These are phyloP conservation scores for Boulengeromyrus knoepffleri DNA, from an alignment of 2,113 vertebrate species.

Conservation along the genomic window DNA sequence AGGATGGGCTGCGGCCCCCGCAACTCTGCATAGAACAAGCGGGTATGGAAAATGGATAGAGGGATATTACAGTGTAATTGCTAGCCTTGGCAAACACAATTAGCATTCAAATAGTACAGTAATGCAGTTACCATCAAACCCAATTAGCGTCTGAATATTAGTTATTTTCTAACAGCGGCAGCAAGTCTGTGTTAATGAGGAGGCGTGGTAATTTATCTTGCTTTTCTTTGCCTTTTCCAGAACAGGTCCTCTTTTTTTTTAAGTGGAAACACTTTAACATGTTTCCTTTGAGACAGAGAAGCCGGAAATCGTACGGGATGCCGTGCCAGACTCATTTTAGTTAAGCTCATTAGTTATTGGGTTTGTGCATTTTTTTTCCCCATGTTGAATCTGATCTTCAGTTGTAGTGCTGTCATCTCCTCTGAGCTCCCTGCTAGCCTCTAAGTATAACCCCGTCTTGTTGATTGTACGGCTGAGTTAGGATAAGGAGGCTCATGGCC, in stretches of 20 bases:
- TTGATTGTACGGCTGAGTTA: background rate
- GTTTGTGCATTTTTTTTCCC: background rate
- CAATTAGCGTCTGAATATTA: background rate
- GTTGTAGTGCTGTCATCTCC: background rate
- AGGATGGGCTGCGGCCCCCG: background rate
- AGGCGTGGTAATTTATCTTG: background rate
- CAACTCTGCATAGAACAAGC: background rate
- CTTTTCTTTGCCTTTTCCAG: background rate
- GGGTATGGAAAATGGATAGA: background rate
- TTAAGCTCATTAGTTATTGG: background rate
- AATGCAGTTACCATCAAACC: background rate
- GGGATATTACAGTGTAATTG: background rate
- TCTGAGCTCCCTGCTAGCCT: background rate
- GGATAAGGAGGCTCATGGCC: background rate
- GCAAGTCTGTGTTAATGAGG: background rate
- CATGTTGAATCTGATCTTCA: background rate
- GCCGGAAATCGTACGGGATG: background rate
- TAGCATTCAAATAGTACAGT: background rate
- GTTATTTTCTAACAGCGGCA: background rate
- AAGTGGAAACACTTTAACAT: background rate
- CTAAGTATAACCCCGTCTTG: background rate
- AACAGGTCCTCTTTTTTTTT: background rate
- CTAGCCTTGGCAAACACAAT: background rate
- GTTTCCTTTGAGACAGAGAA: background rate
- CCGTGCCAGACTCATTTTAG: background rate